Evolutionary conservation across 2,113 vertebrate genomes (phyloP), one percentile per base, ranked within the genome.

Genomic region (Halcyon malimbica): DNA sequence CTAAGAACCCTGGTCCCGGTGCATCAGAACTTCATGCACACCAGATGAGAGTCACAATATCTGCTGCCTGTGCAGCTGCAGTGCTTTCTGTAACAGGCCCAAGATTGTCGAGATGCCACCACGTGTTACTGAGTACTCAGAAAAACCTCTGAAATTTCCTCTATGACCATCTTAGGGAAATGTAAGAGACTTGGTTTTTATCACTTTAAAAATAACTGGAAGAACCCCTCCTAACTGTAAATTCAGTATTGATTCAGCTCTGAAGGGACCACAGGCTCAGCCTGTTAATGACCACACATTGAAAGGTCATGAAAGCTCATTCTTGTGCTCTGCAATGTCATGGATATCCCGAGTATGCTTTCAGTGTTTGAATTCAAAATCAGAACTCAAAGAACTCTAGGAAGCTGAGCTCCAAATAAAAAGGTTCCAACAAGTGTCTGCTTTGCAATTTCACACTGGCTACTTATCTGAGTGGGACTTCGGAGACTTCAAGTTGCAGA

Each of bases 21-120:
- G 16, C 54, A 73, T 81, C 21, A 80, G 29, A 68, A 64, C 16
- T 50, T 59, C 29, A 1, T 1, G 3, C 3, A 9, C 17, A 48
- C 29, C 21, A 42, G 37, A 7, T 31, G 33, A 0, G 3, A 67
- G n/a, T 39, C 14, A 12, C 2, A 5, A 4, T 24, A 41, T 12
- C 35, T 29, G 4, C 64, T 79, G 31, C 42, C 59, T 73, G 21
- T 77, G 31, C 19, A 50, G 20, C 16, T 54, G 28, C 24, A 64
- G 20, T 14, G 2, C 29, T 76, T 63, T 35, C 77, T 73, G 80
- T 35, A 79, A 63, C 13, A 53, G 57, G 13, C n/a, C 41, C 68
- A 42, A 73, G 42, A 33, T 21, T 26, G 23, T 26, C 41, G 37
- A 2, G 46, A 9, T 39, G n/a, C 18, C 41, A 39, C 37, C 5